A percentile compares a stretch with the other conserved stretches of the same genome.
These are phyloP conservation scores for Cyaniris semiargus DNA, from an alignment of 2,888 invertebrate genomes.

Conservation along the genomic window DNA sequence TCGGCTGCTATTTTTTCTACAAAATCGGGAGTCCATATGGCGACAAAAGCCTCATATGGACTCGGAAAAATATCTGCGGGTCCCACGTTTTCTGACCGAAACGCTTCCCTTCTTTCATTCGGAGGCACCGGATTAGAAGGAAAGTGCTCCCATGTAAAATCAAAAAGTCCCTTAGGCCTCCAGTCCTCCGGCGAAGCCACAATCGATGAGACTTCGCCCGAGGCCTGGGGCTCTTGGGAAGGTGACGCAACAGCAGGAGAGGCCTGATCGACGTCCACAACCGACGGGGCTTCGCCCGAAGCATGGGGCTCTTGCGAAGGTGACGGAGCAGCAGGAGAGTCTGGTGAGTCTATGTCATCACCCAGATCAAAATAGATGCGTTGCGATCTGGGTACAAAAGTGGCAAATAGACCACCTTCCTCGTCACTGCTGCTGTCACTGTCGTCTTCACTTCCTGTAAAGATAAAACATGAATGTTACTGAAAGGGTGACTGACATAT, in stretches of 20 bases:
- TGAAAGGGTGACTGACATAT: not conserved
- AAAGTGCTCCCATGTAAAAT: not conserved
- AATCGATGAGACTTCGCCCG: conserved; percentile 5
- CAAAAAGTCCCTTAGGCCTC: conserved; percentile 16
- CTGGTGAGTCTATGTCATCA: conserved; percentile 19
- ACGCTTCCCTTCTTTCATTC: conserved; percentile 22
- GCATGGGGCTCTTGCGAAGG: conserved; percentile 5
- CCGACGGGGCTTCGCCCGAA: not conserved
- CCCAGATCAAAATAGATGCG: conserved; percentile 26
- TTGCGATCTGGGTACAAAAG: conserved; percentile 6
- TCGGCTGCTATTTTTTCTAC: too few species aligned
- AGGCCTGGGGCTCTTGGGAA: conserved; percentile 12
- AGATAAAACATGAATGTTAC: not conserved
- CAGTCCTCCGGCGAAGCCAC: conserved; percentile 16
- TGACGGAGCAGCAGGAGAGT: conserved; percentile 14
- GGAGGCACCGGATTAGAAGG: conserved; percentile 6
- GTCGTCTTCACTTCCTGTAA: not conserved
- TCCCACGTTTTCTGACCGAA: not conserved
- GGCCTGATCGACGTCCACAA: conserved; percentile 13
- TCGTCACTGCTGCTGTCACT: not conserved
- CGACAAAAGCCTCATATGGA: too few species aligned
- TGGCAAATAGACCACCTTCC: not conserved
- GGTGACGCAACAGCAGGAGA: conserved; percentile 24
- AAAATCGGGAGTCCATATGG: not conserved
- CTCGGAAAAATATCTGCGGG: too few species aligned